Conservation (phyloP, 2,797 vertebrate genomes). For the Arctocebus calabarensis region DNA sequence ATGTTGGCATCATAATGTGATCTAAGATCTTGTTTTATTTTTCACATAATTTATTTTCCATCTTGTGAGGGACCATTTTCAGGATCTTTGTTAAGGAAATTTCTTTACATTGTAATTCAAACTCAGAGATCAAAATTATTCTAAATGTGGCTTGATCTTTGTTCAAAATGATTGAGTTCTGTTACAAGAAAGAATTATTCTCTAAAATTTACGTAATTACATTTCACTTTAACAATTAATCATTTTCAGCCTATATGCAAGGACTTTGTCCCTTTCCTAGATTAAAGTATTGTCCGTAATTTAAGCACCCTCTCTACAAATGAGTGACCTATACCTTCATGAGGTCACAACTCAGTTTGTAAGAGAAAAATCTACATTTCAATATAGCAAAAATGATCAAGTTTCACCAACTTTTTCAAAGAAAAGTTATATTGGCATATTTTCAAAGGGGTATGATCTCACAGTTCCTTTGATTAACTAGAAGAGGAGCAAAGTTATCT, state of each 20-base stretch:
- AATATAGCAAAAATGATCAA: conserved; percentile 14
- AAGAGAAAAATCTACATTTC: conserved; percentile 63
- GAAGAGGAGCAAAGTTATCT: conserved; percentile 48
- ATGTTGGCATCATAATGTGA: neutral
- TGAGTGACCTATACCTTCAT: conserved; percentile 29
- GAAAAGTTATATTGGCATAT: neutral
- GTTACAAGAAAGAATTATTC: neutral
- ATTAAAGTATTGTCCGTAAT: conserved; percentile 56
- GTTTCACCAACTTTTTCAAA: conserved; percentile 6
- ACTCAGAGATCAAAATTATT: conserved; percentile 12
- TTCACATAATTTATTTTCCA: conserved; percentile 8
- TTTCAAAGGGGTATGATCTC: neutral
- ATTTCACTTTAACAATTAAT: conserved; percentile 59
- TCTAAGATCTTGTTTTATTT: conserved; percentile 43
- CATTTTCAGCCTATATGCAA: conserved; percentile 3
- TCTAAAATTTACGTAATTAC: conserved; percentile 62
- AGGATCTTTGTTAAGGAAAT: neutral
- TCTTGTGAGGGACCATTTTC: neutral
- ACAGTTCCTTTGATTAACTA: conserved; percentile 45
- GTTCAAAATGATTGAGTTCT: conserved; percentile 47
- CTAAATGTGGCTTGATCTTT: conserved; percentile 42
- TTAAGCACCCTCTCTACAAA: conserved; percentile 61
- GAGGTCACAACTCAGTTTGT: conserved; percentile 51
- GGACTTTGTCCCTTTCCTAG: conserved; percentile 53
- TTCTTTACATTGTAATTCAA: neutral